Evolutionary conservation across 2,888 invertebrate species (phyloP).

Genomic region (Tetranychus truncatus): DNA sequence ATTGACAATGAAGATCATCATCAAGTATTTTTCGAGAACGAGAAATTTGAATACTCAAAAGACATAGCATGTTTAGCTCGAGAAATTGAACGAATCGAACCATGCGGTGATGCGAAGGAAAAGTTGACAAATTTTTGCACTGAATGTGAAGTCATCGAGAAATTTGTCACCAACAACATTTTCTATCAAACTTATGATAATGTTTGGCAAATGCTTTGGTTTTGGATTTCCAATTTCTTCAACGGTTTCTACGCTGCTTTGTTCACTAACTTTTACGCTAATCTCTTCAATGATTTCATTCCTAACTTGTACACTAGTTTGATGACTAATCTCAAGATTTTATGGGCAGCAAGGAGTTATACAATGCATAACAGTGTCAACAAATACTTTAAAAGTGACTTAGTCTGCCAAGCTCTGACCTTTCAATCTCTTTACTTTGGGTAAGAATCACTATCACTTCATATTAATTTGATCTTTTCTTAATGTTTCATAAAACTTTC

Average conservation of each 20-base stretch:
- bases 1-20: not conserved
- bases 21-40: not conserved
- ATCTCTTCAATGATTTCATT: too few relatives aligned
- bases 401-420: not conserved
- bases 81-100: not conserved
- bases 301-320: too few relatives aligned
- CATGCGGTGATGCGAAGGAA: not conserved
- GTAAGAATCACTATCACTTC: not conserved
- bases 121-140: not conserved
- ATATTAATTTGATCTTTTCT: too few relatives aligned
- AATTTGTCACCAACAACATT: not conserved
- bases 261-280: too few relatives aligned
- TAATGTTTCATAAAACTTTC: too few relatives aligned
- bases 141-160: not conserved
- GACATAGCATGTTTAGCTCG: not conserved
- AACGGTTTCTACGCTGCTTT: too few relatives aligned
- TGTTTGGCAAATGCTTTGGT: not conserved
- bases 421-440: not conserved
- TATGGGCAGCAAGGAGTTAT: not conserved
- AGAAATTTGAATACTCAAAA: not conserved
- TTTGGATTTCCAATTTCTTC: not conserved
- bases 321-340: not conserved
- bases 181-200: not conserved
- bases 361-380: not conserved
- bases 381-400: not conserved